Percentiles rank a stretch among this genome's conserved stretches.
Conservation (phyloP, 2,797 vertebrate genomes). For the Danio tinwini region DNA sequence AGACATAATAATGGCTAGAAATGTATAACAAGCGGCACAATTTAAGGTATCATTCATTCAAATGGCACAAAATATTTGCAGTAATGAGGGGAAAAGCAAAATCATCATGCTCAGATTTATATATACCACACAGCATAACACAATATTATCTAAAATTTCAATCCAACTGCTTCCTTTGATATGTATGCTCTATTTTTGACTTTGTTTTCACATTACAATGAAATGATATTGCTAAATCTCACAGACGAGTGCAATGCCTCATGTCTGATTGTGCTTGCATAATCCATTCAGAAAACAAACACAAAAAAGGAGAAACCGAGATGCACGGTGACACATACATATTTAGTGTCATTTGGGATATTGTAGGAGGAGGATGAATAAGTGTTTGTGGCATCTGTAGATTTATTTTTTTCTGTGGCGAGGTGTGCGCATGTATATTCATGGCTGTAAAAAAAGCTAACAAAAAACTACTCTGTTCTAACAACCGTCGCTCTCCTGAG, state of each 20-base stretch:
- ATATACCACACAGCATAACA: neutral
- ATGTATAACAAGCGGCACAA: neutral
- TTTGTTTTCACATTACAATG: neutral
- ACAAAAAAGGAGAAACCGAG: neutral
- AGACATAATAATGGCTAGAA: neutral
- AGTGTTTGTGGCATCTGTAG: neutral
- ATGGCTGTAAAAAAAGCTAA: neutral
- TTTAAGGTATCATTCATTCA: neutral
- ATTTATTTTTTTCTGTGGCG: neutral
- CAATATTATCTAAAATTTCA: neutral
- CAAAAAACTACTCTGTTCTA: neutral
- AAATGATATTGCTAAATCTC: too few species aligned
- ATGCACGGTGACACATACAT: conserved; percentile 3
- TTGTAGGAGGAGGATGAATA: neutral
- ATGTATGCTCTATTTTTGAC: neutral
- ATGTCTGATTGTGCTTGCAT: neutral
- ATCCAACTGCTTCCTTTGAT: neutral
- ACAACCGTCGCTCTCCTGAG: conserved; percentile 17
- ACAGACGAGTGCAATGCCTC: too few species aligned
- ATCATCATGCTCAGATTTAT: neutral
- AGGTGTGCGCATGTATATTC: conserved; percentile 19
- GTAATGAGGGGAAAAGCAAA: neutral
- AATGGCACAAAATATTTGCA: neutral
- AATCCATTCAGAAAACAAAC: neutral
- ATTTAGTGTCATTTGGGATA: neutral